Conservation (phyloP, 2,888 invertebrate species). For the Sycophila texana region DNA sequence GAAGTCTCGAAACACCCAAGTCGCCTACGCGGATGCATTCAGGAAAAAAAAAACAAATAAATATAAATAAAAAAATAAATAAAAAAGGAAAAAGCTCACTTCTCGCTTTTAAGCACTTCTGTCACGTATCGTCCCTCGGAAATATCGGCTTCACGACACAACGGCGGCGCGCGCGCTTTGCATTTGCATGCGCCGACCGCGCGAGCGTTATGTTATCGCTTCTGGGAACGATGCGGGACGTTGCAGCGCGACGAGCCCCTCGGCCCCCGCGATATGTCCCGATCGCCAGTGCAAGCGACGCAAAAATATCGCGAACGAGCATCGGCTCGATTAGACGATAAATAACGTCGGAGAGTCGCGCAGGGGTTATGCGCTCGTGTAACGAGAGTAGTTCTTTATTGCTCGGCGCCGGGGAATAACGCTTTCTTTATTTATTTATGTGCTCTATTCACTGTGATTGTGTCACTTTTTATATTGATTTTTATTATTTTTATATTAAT, state of each 20-base stretch:
- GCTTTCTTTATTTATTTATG: too few species aligned
- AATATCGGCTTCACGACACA: slow-evolving; percentile 3
- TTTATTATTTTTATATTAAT: not conserved
- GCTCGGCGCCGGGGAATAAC: too few species aligned
- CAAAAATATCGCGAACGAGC: not conserved
- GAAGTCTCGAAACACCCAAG: too few species aligned
- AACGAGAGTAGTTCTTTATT: not conserved
- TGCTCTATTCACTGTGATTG: too few species aligned
- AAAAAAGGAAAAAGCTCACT: not conserved
- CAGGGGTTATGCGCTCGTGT: not conserved
- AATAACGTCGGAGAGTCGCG: not conserved
- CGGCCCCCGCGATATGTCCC: not conserved
- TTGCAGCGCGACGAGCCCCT: slow-evolving; percentile 13
- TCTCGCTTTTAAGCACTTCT: slow-evolving; percentile 6
- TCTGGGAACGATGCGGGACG: slow-evolving; percentile 46
- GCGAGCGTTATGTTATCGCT: slow-evolving; percentile 49
- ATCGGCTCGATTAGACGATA: not conserved
- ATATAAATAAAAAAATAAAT: not conserved
- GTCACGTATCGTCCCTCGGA: slow-evolving; percentile 24
- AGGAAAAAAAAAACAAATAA: not conserved
- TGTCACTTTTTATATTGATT: not conserved
- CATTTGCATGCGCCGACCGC: slow-evolving; percentile 43
- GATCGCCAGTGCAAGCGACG: not conserved
- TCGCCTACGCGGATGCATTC: too few species aligned
- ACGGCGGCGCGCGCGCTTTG: slow-evolving; percentile 1